Conservation (phyloP, 2,113 vertebrate species). For the Rhynchomys soricoides region DNA sequence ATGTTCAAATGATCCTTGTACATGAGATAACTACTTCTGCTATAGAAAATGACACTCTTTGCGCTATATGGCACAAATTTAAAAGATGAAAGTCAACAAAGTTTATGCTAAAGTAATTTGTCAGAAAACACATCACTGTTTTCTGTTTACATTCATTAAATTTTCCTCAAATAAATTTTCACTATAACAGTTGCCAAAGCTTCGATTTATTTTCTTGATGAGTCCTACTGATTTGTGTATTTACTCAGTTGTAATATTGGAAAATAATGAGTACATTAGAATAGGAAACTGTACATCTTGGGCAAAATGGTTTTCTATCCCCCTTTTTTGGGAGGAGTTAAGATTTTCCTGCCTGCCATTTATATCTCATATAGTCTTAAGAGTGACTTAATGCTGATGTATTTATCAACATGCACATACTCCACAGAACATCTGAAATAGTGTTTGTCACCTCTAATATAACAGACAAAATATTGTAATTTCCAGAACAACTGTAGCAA, state of each 20-base stretch:
- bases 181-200: not conserved
- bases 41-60: not conserved
- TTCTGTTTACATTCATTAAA: not conserved
- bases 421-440: not conserved
- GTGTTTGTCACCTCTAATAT: constrained; percentile 23
- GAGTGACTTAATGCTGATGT: constrained; percentile 36
- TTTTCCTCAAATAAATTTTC: constrained; percentile 20
- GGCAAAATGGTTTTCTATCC: not conserved
- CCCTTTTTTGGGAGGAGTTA: not conserved
- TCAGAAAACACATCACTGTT: not conserved
- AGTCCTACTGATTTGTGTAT: not conserved
- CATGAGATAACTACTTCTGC: not conserved
- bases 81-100: not conserved
- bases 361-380: constrained; percentile 28
- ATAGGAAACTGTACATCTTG: not conserved
- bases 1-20: not conserved
- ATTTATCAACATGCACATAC: not conserved
- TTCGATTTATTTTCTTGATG: not conserved
- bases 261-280: not conserved
- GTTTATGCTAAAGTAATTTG: constrained; percentile 12
- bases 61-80: not conserved
- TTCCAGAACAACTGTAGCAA: constrained; percentile 25
- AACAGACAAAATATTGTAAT: constrained; percentile 51
- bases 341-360: not conserved
- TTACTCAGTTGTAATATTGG: not conserved